Conservation (phyloP, 2,113 vertebrate species). For the Myocastor coypus region DNA sequence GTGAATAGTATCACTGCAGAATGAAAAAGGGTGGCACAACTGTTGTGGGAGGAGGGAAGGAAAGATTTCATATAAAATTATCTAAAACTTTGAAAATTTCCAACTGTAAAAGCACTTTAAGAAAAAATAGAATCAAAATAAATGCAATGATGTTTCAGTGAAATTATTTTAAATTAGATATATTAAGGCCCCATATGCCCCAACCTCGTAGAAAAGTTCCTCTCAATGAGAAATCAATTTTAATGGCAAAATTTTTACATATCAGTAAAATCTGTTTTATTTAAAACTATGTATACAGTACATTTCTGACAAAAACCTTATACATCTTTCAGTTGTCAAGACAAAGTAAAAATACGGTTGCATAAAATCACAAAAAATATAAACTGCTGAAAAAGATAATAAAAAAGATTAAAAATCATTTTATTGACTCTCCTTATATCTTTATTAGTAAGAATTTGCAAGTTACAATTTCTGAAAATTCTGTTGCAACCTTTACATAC, state of each 20-base stretch:
- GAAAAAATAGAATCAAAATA: slow-evolving; percentile 78
- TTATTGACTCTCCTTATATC: slow-evolving; percentile 67
- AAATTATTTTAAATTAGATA: slow-evolving; percentile 75
- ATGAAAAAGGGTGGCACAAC: not conserved
- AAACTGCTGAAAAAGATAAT: slow-evolving; percentile 76
- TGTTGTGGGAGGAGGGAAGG: rapidly evolving
- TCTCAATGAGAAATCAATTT: slow-evolving; percentile 83
- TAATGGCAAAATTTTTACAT: slow-evolving; percentile 82
- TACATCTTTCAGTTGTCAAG: slow-evolving; percentile 79
- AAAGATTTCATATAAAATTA: slow-evolving; percentile 63
- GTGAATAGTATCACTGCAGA: not conserved
- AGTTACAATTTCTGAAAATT: slow-evolving; percentile 74
- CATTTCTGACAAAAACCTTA: slow-evolving; percentile 83
- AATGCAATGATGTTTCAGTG: slow-evolving; percentile 73
- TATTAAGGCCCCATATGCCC: slow-evolving; percentile 70
- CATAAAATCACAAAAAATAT: slow-evolving; percentile 82
- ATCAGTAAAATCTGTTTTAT: slow-evolving; percentile 81
- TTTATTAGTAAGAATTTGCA: slow-evolving; percentile 77
- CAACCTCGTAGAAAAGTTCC: slow-evolving; percentile 78
- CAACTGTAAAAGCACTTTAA: slow-evolving; percentile 72
- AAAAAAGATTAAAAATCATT: slow-evolving; percentile 81
- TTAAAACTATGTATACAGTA: slow-evolving; percentile 84
- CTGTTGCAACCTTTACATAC: slow-evolving; percentile 67
- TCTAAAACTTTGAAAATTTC: slow-evolving; percentile 67
- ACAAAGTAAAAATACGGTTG: slow-evolving; percentile 83